Base-by-base conservation (phyloP, 1,140 invertebrate genomes). In the Vanessa tameamea region DNA sequence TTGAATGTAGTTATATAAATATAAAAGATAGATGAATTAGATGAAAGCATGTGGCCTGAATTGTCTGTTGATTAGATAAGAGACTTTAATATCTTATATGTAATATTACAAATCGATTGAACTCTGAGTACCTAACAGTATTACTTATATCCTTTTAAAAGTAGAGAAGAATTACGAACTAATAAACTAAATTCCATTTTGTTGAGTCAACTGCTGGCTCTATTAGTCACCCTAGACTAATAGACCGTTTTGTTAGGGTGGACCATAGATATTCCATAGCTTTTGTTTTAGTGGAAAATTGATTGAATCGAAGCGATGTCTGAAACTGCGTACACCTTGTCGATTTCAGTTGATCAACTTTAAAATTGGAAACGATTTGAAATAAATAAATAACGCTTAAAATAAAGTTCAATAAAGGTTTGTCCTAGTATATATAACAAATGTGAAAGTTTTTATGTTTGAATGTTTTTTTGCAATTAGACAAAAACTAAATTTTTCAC, bases 161-260 rank as follows among this genome's bases (percentile, higher is more conserved):
- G 53, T 37, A 37, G 31, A 43, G 13, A 31, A 15, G 14, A 61
- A 61, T 12, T 15, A 66, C 68, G n/a, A 65, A 65, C 23, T 59
- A 72, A 48, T 72, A 66, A 67, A 66, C 63, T 64, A 23, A 55
- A 73, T 68, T 73, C 65, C 57, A 68, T 68, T 55, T 23, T 70
- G 43, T 50, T 59, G 64, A 69, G 68, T 64, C 72, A 74, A 73
- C 75, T 76, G 80, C 80, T 75, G 78, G 77, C 74, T 84, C 82
- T 86, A 86, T 84, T 85, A 81, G 81, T 85, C 80, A 82, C 85
- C 81, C 81, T 79, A 69, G 68, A 48, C 23, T 61, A 61, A 61
- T 61, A 61, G 26, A 15, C n/a, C 14, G 14, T n/a, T 37, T 69
- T 8, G 50, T 2, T 69, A 69, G 66, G 66, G 72, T 9, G 47